Evolutionary conservation across 1,140 invertebrate genomes (phyloP).

Genomic region (Eufriesea mexicana): DNA sequence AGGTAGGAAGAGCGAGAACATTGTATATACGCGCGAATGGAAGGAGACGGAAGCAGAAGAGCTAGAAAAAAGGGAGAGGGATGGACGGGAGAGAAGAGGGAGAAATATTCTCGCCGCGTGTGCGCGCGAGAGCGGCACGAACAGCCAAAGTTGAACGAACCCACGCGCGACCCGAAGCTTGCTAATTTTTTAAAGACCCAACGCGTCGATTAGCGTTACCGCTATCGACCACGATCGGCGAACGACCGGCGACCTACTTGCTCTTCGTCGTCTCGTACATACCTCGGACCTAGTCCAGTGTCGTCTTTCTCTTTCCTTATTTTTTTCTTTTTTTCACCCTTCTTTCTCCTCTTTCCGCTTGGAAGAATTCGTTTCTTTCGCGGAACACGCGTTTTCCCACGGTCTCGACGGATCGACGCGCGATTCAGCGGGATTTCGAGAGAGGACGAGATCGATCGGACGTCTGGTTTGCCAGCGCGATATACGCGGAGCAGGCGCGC

Average conservation of each 20-base stretch:
- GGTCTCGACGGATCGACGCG: not conserved
- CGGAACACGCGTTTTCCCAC: not conserved
- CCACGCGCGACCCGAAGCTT: conserved; percentile 70
- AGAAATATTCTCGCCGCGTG: conserved; percentile 54
- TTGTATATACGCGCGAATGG: conserved; percentile 37
- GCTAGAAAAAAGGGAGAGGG: conserved; percentile 29
- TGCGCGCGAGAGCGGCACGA: conserved; percentile 38
- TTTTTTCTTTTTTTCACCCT: not conserved
- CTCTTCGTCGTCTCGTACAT: not conserved
- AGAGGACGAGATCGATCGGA: too few relatives aligned
- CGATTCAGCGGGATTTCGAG: too few relatives aligned
- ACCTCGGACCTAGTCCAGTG: not conserved
- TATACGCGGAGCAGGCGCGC: too few relatives aligned
- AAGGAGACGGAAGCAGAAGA: conserved; percentile 32
- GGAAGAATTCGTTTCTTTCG: not conserved
- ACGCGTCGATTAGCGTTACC: conserved; percentile 38
- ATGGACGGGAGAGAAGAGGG: not conserved
- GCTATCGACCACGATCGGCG: conserved; percentile 42
- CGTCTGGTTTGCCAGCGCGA: too few relatives aligned
- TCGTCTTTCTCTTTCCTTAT: not conserved
- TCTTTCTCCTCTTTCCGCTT: too few relatives aligned
- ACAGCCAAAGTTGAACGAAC: conserved; percentile 77
- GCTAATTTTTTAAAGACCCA: conserved; percentile 73
- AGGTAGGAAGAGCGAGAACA: conserved; percentile 27
- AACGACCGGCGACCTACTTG: conserved; percentile 45